Conservation (phyloP, 2,797 vertebrate genomes). For the Pyrocephalus nanus region DNA sequence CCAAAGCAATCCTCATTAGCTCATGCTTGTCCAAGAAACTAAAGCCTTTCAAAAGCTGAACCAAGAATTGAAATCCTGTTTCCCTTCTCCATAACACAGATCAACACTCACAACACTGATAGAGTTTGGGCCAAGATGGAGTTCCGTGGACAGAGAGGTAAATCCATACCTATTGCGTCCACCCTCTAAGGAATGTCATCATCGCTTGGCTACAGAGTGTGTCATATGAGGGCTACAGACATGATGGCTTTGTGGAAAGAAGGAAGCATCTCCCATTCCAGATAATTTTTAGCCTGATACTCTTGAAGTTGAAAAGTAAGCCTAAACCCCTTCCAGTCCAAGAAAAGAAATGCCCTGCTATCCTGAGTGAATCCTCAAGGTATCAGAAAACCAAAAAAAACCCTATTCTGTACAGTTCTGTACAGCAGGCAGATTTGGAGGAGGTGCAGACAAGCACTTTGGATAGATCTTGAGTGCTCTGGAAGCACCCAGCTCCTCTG, state of each 20-base stretch:
- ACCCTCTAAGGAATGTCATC: neutral
- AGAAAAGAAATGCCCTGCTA: neutral
- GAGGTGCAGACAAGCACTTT: neutral
- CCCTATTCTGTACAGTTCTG: neutral
- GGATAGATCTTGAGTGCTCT: neutral
- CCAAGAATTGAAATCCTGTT: neutral
- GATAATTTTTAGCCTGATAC: neutral
- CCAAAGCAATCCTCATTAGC: neutral
- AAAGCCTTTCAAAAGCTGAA: neutral
- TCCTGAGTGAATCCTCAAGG: neutral
- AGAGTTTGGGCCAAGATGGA: neutral
- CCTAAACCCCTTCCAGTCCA: neutral
- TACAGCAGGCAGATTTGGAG: neutral
- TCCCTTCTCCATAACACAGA: neutral
- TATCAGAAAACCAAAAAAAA: neutral
- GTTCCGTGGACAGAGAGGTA: neutral
- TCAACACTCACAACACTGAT: fast-evolving
- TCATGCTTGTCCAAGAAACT: neutral
- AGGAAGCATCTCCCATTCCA: neutral
- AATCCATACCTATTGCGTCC: neutral
- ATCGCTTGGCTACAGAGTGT: neutral
- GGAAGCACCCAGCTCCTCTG: neutral
- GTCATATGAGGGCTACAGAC: neutral
- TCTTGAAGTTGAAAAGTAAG: neutral
- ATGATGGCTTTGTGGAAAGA: neutral